Evolutionary conservation across 2,113 vertebrate species (phyloP), one percentile per base, ranked within the genome.

Genomic region (Neoarius graeffei): DNA sequence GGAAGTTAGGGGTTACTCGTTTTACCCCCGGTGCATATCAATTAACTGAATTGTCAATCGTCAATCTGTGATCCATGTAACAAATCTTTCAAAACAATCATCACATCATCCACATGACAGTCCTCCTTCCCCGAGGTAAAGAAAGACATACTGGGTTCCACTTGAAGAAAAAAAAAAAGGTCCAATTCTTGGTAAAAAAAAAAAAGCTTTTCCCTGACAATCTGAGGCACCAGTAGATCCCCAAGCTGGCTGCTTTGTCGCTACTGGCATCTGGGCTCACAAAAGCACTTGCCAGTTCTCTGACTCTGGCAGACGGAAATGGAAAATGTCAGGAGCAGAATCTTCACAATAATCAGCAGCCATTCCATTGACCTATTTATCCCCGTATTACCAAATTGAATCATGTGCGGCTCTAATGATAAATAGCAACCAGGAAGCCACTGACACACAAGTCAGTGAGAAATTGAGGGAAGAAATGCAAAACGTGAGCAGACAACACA

Each of bases 271-370:
- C 81, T 85, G 90, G 90, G 87, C 74, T 90, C 86, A 86, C 73
- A 90, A 89, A 81, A 66, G 35, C 35, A 50, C 79, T 88, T 85
- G 60, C 87, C 88, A 79, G 89, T 56, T 88, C 89, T 89, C 56
- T 84, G 87, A 89, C 71, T 83, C 87, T 87, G 89, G 89, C 89
- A 90, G 83, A 87, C 73, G 82, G 73, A 90, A 91, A 90, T 89
- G 71, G 86, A 90, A 90, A 90, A 90, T 91, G 91, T 88, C 91
- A 89, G 90, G 85, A 87, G 59, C 81, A 79, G 85, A 85, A 88
- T 86, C 89, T 52, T 85, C 87, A 89, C 66, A 81, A 84, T 89
- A 81, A 92, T 89, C 88, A 66, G 59, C 90, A 84, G 80, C 69
- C 88, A 89, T 92, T 90, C 81, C 77, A 52, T 85, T 87, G 83